These are phyloP conservation scores for Coremacera marginata DNA, from an alignment of 2,888 invertebrate species.

Conservation along the genomic window DNA sequence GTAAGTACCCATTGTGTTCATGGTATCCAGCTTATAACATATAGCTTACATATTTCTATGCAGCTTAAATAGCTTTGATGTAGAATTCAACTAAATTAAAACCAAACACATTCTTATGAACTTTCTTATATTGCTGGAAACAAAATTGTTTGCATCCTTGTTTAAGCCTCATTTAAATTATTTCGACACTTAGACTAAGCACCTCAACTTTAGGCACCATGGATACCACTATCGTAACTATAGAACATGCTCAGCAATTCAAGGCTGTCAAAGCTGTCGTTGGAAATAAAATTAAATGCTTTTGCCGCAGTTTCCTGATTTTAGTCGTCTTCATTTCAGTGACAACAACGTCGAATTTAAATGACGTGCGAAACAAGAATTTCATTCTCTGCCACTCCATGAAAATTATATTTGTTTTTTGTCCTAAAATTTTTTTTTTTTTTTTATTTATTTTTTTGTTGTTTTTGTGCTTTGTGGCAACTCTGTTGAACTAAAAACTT, in stretches of 20 bases:
- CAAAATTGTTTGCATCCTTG: no score
- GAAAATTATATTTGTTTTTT: no score
- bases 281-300: slow-evolving; percentile 64
- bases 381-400: slow-evolving; percentile 59
- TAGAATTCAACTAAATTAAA: no score
- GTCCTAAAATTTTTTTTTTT: not conserved
- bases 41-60: no score
- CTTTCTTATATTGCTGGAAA: not conserved
- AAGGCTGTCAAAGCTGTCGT: slow-evolving; percentile 38
- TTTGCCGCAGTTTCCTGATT: slow-evolving; percentile 53
- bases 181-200: not conserved
- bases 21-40: no score
- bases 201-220: not conserved
- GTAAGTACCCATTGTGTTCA: no score
- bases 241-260: not conserved
- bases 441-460: not conserved
- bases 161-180: not conserved
- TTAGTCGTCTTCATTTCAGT: slow-evolving; percentile 41
- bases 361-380: slow-evolving; percentile 66
- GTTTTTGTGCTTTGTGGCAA: slow-evolving; percentile 5
- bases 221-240: not conserved
- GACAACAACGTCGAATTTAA: slow-evolving; percentile 62
- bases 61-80: no score
- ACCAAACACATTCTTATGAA: not conserved
- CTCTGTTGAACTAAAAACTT: slow-evolving; percentile 30